Evolutionary conservation across 2,888 invertebrate genomes (phyloP).

Genomic region (Drosophila vallismaia): DNA sequence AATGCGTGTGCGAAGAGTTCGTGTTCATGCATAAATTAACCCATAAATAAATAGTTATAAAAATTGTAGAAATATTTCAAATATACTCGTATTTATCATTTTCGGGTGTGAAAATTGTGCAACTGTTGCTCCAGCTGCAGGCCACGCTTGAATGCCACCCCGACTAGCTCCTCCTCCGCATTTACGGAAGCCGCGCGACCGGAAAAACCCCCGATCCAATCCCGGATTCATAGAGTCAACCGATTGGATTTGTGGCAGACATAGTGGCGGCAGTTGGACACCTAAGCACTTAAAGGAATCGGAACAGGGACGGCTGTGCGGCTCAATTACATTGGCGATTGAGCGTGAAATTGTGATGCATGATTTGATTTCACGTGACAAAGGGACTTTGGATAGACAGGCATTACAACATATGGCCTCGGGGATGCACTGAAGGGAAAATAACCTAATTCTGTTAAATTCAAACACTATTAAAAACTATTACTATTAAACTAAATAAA

Average conservation of each 20-base stretch:
- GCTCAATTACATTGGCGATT: constrained; percentile 83
- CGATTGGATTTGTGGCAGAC: constrained; percentile 76
- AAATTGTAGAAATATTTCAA: constrained; percentile 42
- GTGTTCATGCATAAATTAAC: constrained; percentile 71
- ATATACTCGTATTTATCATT: constrained; percentile 3
- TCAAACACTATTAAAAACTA: no score
- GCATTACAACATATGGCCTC: neutral
- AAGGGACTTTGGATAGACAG: constrained; percentile 47
- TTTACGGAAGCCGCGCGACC: constrained; percentile 63
- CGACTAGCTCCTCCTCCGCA: constrained; percentile 17
- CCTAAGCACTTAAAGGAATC: constrained; percentile 13
- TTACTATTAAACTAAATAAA: no score
- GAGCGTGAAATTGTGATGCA: constrained; percentile 83
- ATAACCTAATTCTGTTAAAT: neutral
- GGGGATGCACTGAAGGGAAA: neutral
- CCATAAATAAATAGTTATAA: constrained; percentile 55
- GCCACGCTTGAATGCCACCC: constrained; percentile 50
- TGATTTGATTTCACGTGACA: constrained; percentile 81
- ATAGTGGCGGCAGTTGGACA: constrained; percentile 47
- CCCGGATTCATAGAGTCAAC: constrained; percentile 44
- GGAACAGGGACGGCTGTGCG: constrained; percentile 70
- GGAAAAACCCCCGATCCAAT: constrained; percentile 57
- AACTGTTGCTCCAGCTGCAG: constrained; percentile 71
- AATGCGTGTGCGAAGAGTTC: constrained; percentile 13
- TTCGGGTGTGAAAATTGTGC: constrained; percentile 28